Evolutionary conservation across 2,797 vertebrate genomes (phyloP).

Genomic region (Artibeus lituratus): DNA sequence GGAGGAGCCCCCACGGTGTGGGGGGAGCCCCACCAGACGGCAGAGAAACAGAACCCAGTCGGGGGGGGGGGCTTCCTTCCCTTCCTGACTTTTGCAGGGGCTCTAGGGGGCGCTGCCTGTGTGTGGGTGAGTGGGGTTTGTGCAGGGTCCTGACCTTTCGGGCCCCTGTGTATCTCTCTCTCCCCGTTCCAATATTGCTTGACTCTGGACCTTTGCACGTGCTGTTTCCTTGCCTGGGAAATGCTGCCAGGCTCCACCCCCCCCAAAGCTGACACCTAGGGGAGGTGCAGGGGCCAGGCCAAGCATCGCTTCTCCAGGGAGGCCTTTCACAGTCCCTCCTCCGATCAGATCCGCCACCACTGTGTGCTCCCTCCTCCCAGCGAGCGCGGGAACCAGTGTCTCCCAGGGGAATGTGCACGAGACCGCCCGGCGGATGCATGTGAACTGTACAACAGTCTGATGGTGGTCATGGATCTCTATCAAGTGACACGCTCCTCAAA

Average conservation of each 20-base stretch:
- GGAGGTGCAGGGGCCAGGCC: not conserved
- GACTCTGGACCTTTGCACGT: not conserved
- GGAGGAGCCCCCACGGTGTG: rapidly evolving
- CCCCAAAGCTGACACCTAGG: not conserved
- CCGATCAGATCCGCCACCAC: rapidly evolving
- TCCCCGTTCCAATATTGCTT: not conserved
- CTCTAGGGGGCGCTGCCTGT: not conserved
- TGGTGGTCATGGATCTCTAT: not conserved
- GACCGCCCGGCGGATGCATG: rapidly evolving
- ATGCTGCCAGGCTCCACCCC: rapidly evolving
- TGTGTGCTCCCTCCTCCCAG: rapidly evolving
- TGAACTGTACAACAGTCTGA: rapidly evolving
- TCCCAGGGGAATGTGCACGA: rapidly evolving
- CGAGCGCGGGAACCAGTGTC: rapidly evolving
- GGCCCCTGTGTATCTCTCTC: not conserved
- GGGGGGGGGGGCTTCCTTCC: not conserved
- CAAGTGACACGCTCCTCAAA: not conserved
- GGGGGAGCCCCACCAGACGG: not conserved
- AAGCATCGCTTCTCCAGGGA: not conserved
- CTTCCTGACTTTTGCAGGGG: not conserved
- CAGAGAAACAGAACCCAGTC: not conserved
- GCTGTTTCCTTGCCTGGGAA: not conserved
- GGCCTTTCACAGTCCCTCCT: not conserved
- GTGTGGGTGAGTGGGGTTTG: not conserved
- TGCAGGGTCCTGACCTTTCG: rapidly evolving